Percentiles rank a stretch among this genome's conserved stretches.
Evolutionary conservation across 2,888 invertebrate species (phyloP).

Genomic region (Cheilosia grossa): DNA sequence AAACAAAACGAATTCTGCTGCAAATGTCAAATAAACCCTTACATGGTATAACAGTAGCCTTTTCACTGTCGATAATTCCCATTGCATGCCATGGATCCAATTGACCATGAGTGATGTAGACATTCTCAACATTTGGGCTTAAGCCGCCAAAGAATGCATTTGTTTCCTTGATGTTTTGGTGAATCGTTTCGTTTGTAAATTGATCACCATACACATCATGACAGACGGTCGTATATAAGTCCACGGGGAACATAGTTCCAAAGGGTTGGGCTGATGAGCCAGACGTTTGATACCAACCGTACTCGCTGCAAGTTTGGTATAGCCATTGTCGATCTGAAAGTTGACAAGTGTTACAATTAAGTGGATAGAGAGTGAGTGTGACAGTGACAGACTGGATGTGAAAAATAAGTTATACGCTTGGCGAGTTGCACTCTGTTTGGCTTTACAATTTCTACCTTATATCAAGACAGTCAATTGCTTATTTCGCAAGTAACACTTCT

Average conservation of each 20-base stretch:
- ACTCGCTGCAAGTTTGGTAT: slow-evolving; percentile 94
- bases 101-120: slow-evolving; percentile 85
- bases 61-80: slow-evolving; percentile 81
- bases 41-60: slow-evolving; percentile 80
- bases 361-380: background rate
- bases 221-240: slow-evolving; percentile 78
- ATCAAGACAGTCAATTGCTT: too few relatives aligned
- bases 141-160: slow-evolving; percentile 84
- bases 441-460: too few relatives aligned
- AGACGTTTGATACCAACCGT: slow-evolving; percentile 92
- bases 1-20: background rate
- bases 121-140: slow-evolving; percentile 83
- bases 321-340: slow-evolving; percentile 87
- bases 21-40: slow-evolving; percentile 40
- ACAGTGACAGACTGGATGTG: too few relatives aligned
- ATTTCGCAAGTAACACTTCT: too few relatives aligned
- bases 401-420: too few relatives aligned
- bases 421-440: too few relatives aligned
- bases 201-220: slow-evolving; percentile 79
- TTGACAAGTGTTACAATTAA: background rate
- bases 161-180: slow-evolving; percentile 79
- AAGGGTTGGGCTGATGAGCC: slow-evolving; percentile 86
- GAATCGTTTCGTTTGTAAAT: slow-evolving; percentile 77
- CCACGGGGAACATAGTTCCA: slow-evolving; percentile 80
- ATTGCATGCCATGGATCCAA: slow-evolving; percentile 85